phyloP scores from a whole-genome alignment of 2,113 vertebrate genomes.

The Scartelaos histophorus region DNA sequence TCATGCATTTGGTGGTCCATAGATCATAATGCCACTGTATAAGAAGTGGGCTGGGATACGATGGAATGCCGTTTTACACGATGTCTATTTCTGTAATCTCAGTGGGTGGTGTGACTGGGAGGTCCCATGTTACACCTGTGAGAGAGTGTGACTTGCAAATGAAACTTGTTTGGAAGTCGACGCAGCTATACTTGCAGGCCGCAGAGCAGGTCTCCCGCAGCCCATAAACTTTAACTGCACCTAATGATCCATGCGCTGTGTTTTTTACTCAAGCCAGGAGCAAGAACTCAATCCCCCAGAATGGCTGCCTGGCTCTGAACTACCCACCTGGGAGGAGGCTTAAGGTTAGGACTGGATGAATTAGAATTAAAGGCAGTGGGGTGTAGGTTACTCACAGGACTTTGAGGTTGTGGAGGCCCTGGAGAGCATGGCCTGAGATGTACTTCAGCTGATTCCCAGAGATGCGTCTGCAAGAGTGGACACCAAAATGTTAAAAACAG shows the following conservation, averaged over 20 bases:
- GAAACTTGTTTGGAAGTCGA: conserved; percentile 51
- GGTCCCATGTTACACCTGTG: conserved; percentile 63
- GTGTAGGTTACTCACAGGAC: conserved; percentile 86
- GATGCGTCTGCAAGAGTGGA: conserved; percentile 81
- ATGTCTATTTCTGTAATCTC: conserved; percentile 57
- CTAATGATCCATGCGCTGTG: conserved; percentile 66
- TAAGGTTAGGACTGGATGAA: conserved; percentile 5
- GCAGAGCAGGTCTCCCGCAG: conserved; percentile 46
- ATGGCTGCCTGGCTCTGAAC: conserved; percentile 37
- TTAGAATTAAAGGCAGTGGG: conserved; percentile 5
- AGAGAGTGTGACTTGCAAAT: conserved; percentile 25
- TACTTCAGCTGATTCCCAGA: conserved; percentile 92
- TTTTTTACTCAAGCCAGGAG: conserved; percentile 58
- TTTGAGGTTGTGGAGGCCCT: conserved; percentile 91
- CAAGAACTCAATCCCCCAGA: conserved; percentile 20
- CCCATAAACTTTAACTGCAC: conserved; percentile 68
- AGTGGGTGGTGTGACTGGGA: conserved; percentile 60
- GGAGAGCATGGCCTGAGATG: conserved; percentile 85
- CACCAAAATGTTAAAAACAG: conserved; percentile 5
- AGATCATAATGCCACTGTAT: conserved; percentile 42
- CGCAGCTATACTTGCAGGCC: conserved; percentile 36
- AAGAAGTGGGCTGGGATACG: conserved; percentile 42
- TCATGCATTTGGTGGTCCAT: conserved; percentile 52
- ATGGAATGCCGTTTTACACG: conserved; percentile 33
- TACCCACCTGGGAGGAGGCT: conserved; percentile 35